Percentiles rank a stretch among this genome's conserved stretches.
Conservation (phyloP, 2,797 vertebrate genomes). For the Danio tinwini region DNA sequence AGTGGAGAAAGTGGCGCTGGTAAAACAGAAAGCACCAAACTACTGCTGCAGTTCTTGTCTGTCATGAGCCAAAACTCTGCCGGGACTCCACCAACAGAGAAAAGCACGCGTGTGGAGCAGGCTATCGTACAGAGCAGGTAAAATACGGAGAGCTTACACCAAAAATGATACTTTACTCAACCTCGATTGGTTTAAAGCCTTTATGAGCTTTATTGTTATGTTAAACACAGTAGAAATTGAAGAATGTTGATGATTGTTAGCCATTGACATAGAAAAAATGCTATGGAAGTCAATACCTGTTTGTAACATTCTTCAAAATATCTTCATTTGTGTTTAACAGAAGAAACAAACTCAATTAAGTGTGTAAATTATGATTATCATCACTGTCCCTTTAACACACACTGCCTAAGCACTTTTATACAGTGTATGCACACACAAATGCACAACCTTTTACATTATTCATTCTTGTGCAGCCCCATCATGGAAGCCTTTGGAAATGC, state of each 20-base stretch:
- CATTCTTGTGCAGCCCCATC: conserved; percentile 81
- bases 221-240: too few species aligned
- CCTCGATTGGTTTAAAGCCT: too few species aligned
- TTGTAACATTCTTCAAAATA: too few species aligned
- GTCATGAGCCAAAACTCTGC: conserved; percentile 91
- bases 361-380: too few species aligned
- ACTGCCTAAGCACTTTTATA: background rate
- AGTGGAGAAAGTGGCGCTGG: conserved; percentile 94
- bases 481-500: conserved; percentile 95
- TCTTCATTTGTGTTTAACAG: too few species aligned
- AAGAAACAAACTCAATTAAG: too few species aligned
- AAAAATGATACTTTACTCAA: background rate
- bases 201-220: too few species aligned
- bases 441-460: background rate
- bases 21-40: conserved; percentile 93
- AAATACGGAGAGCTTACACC: background rate
- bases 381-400: background rate
- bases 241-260: too few species aligned
- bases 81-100: conserved; percentile 77
- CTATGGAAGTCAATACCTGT: too few species aligned
- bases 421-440: background rate
- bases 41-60: conserved; percentile 91
- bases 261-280: too few species aligned
- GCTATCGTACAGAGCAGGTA: conserved; percentile 95
- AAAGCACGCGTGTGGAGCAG: conserved; percentile 85